Evolutionary conservation across 2,797 vertebrate species (phyloP), one percentile per base, ranked within the genome.

Genomic region (Coccyzus lansbergi): DNA sequence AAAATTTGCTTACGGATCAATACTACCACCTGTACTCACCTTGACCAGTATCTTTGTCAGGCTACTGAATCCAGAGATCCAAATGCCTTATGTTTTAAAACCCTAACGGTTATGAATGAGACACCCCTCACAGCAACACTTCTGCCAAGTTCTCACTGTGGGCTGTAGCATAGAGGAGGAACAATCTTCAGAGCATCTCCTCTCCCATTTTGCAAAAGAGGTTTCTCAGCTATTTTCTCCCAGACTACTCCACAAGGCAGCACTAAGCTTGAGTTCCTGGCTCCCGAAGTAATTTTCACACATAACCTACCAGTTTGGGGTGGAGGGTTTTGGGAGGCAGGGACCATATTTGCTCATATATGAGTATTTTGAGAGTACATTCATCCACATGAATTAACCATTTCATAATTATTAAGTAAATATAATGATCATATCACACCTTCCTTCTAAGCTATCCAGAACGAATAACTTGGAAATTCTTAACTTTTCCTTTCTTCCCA

Each of bases 51-150:
- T 20, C 63, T 80, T 62, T 67, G 51, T 18, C n/a, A 55, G 40
- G 12, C 29, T 18, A 17, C 25, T 44, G 25, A 62, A 78, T 52
- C 28, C n/a, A 69, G 22, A 48, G 9, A 58, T 46, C 12, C 38
- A 29, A 58, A 22, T 21, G 12, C 5, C 9, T 88, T 33, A 22
- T 26, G 18, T 42, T 93, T 85, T 78, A 80, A 74, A 58, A 94
- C 17, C 4, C 1, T 4, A 42, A 40, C 9, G 63, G 38, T 15
- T 31, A 62, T 0, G 0, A 77, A 25, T 16, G 24, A 78, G 42
- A 51, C 40, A 31, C 6, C 38, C 12, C 22, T 68, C 20, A n/a
- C 8, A 33, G n/a, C 31, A 67, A 3, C 13, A 4, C 4, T 87
- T 75, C 26, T 81, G 65, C 42, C 48, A 71, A 15, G 46, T 7